A percentile compares a stretch with the other conserved stretches of the same genome.
Conservation (phyloP, 2,113 vertebrate species). For the Rhynchomys soricoides region DNA sequence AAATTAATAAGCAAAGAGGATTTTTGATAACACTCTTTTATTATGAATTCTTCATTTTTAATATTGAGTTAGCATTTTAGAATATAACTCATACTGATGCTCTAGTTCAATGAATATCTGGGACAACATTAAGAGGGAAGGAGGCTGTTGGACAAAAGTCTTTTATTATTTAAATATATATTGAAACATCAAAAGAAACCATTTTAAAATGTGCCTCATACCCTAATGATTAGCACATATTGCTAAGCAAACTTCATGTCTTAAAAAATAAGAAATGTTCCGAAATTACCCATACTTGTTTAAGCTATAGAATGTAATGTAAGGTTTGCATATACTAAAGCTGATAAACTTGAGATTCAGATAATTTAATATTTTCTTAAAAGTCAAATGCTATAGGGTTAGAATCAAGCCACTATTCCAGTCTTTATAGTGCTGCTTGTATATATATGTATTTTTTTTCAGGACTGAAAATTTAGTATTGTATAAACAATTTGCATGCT, state of each 20-base stretch:
- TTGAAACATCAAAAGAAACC: background rate
- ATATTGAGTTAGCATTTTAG: background rate
- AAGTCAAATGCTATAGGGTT: background rate
- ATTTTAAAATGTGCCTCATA: background rate
- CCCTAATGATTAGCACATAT: background rate
- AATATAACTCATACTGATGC: background rate
- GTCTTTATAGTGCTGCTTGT: background rate
- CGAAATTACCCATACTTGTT: background rate
- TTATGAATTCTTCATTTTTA: constrained; percentile 4
- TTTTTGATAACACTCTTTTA: background rate
- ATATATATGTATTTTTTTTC: too few species aligned
- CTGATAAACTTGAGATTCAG: background rate
- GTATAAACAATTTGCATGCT: background rate
- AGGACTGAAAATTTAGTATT: background rate
- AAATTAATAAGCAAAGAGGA: background rate
- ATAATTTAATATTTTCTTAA: background rate
- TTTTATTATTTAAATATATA: background rate
- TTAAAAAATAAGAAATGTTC: background rate
- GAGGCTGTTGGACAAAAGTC: background rate
- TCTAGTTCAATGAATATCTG: background rate
- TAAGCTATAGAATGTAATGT: background rate
- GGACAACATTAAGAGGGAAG: background rate
- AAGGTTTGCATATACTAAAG: background rate
- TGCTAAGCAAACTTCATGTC: background rate
- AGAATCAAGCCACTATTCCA: background rate